A percentile compares a stretch with the other conserved stretches of the same genome.
These are phyloP conservation scores for Peromyscus maniculatus DNA, from an alignment of 2,113 vertebrate genomes.

Conservation along the genomic window DNA sequence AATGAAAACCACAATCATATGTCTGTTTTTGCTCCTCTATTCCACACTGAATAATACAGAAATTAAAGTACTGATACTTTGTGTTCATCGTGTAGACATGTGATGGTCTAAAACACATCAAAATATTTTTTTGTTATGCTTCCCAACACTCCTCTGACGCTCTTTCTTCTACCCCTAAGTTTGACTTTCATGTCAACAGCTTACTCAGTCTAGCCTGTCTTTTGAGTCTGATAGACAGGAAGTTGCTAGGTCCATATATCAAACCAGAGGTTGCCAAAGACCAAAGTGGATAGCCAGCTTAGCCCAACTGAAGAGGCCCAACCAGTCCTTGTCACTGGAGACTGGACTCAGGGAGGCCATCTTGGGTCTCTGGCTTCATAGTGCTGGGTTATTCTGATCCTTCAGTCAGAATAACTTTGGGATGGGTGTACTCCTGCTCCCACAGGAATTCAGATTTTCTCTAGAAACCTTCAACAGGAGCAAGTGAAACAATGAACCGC, in stretches of 20 bases:
- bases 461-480: neutral
- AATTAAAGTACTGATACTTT: neutral
- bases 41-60: conserved; percentile 8
- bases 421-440: neutral
- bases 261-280: neutral
- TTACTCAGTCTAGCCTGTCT: neutral
- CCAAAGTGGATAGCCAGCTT: neutral
- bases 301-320: neutral
- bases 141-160: neutral
- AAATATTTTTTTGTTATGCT: neutral
- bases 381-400: neutral
- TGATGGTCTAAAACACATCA: neutral
- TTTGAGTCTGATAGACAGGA: neutral
- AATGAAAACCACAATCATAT: neutral
- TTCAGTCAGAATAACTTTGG: neutral
- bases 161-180: neutral
- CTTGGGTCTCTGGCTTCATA: neutral
- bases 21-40: neutral
- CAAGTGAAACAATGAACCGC: neutral
- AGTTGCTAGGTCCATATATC: neutral
- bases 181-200: neutral
- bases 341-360: too few relatives aligned
- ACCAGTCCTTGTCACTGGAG: neutral
- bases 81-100: neutral
- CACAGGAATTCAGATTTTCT: neutral